Evolutionary conservation across 2,888 invertebrate species (phyloP).

Genomic region (Cephus nigrinus): DNA sequence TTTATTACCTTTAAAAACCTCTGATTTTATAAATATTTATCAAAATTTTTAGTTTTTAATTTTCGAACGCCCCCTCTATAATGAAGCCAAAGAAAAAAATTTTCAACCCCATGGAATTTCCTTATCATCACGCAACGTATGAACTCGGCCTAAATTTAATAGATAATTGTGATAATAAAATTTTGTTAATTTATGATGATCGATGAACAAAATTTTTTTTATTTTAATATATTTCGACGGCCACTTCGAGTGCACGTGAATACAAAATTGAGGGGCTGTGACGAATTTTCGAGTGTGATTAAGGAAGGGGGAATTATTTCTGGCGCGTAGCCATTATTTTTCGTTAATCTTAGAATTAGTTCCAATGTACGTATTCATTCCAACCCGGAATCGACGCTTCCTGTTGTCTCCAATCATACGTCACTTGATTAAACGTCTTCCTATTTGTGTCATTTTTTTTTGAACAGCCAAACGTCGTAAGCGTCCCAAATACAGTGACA

Average conservation of each 20-base stretch:
- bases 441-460: not conserved
- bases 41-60: too few species aligned
- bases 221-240: not conserved
- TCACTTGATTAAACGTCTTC: not conserved
- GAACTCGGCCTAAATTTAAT: not conserved
- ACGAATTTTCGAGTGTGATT: slow-evolving; percentile 31
- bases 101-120: too few species aligned
- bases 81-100: too few species aligned
- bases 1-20: not conserved
- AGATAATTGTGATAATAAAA: not conserved
- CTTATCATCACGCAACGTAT: not conserved
- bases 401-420: not conserved
- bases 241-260: slow-evolving; percentile 9
- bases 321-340: slow-evolving; percentile 28
- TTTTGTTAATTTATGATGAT: not conserved
- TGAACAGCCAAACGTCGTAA: not conserved
- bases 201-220: not conserved
- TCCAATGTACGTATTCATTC: slow-evolving; percentile 12
- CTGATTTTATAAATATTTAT: too few species aligned
- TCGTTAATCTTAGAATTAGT: slow-evolving; percentile 42
- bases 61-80: too few species aligned
- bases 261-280: slow-evolving; percentile 18
- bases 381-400: not conserved
- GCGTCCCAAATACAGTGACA: not conserved
- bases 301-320: slow-evolving; percentile 7